Conservation (phyloP, 2,888 invertebrate genomes). For the Oegoconia quadripuncta region DNA sequence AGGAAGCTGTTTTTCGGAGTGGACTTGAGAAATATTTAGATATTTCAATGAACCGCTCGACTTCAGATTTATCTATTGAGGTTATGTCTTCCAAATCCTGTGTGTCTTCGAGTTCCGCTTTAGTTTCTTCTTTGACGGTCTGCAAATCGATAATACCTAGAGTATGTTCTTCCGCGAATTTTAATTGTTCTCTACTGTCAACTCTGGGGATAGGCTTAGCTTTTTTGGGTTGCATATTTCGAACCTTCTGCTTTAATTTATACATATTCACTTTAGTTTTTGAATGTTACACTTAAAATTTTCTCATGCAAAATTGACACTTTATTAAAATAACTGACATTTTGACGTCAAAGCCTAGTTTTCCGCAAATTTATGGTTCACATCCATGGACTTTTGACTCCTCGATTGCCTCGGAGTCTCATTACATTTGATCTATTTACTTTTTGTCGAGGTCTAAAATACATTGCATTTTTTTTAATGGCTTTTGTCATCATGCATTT, state of each 20-base stretch:
- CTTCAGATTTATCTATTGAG: conserved; percentile 48
- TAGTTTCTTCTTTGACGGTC: conserved; percentile 38
- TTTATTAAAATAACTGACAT: too few relatives aligned
- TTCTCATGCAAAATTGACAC: too few relatives aligned
- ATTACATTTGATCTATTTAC: too few relatives aligned
- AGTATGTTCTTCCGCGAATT: neutral
- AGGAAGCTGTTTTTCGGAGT: conserved; percentile 59
- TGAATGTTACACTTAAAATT: conserved; percentile 1
- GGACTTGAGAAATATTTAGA: conserved; percentile 68
- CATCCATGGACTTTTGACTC: too few relatives aligned
- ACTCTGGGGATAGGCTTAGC: conserved; percentile 12
- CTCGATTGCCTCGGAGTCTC: too few relatives aligned
- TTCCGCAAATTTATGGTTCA: too few relatives aligned
- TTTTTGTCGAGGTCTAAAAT: too few relatives aligned
- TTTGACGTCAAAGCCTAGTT: too few relatives aligned
- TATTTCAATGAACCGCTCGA: conserved; percentile 62
- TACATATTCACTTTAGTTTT: conserved; percentile 25
- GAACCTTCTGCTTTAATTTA: conserved; percentile 20
- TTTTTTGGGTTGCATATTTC: conserved; percentile 9
- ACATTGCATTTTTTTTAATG: too few relatives aligned
- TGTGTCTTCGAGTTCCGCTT: conserved; percentile 33
- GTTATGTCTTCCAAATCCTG: conserved; percentile 14
- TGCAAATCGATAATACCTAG: conserved; percentile 7
- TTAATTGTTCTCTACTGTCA: neutral
- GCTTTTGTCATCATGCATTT: too few relatives aligned